Evolutionary conservation across 2,797 vertebrate genomes (phyloP), one percentile per base, ranked within the genome.

Genomic region (Acanthornis magna): DNA sequence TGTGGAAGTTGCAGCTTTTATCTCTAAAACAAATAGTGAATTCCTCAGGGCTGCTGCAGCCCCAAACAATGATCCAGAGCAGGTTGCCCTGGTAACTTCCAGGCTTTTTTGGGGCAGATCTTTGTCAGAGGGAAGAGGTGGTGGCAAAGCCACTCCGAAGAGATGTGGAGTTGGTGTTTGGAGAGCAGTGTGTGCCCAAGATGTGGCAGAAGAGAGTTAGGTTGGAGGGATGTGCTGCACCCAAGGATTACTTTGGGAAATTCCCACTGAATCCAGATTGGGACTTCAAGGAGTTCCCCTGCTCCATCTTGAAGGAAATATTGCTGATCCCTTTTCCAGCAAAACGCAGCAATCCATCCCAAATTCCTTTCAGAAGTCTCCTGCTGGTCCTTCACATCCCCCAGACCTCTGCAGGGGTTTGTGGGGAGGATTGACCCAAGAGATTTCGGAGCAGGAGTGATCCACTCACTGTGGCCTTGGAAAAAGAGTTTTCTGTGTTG

Each of bases 1-100:
- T 95, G 92, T 96, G 97, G 96, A 97, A 96, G 97, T 94, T 96
- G 91, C 73, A 94, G 97, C 97, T 98, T 98, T 98, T 97, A 94
- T 97, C 95, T 96, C 86, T 96, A 97, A 98, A 98, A 98, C 97
- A 98, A 98, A 98, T 97, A 98, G 72, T 57, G 42, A 97, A 98
- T 98, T 98, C 98, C 97, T 98, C 67, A 5, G 90, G 96, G 91
- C 48, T 67, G 94, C 97, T 96, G 97, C 96, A 97, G 96, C 95
- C 95, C 96, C 30, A 67, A 95, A 97, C 95, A 98, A 97, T 92
- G 96, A 96, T 93, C 95, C 27, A 48, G 16, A 85, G 90, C 63
- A 71, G 65, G 97, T 98, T 98, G 78, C 97, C 97, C 91, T 97
- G 96, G 97, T 91, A 97, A 98, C 96, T 67, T 91, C 83, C 91